phyloP scores from a whole-genome alignment of 1,140 invertebrate genomes.

The Batillaria attramentaria region DNA sequence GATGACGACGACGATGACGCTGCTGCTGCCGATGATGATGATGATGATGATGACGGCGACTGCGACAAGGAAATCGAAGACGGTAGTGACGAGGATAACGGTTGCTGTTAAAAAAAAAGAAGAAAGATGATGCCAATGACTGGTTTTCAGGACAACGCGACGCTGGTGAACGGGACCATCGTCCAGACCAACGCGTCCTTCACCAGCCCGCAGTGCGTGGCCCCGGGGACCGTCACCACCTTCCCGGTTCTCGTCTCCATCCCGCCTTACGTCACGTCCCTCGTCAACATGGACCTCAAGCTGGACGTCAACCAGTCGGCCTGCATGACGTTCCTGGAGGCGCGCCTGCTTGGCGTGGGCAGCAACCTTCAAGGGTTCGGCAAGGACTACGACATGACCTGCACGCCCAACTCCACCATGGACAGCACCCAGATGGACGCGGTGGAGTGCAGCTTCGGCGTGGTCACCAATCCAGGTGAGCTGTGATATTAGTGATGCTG shows the following conservation, averaged over 20 bases:
- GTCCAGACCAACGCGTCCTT: conserved; percentile 38
- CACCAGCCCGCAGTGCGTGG: conserved; percentile 33
- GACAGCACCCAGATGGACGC: conserved; percentile 54
- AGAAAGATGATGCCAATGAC: too few relatives aligned
- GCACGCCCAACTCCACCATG: conserved; percentile 42
- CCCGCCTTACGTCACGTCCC: conserved; percentile 38
- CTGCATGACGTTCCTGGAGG: conserved; percentile 47
- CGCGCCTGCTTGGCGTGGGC: conserved; percentile 48
- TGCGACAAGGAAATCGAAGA: background rate
- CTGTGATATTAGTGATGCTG: background rate
- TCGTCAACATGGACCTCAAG: conserved; percentile 44
- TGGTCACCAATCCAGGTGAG: conserved; percentile 62
- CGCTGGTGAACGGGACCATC: conserved; percentile 33
- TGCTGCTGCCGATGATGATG: too few relatives aligned
- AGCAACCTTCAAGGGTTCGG: conserved; percentile 51
- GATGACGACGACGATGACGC: too few relatives aligned
- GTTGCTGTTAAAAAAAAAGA: too few relatives aligned
- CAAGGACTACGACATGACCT: conserved; percentile 36
- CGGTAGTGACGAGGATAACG: background rate
- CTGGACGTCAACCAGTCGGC: conserved; percentile 45
- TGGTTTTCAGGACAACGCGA: conserved; percentile 26
- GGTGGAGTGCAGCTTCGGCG: conserved; percentile 51
- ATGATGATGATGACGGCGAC: background rate
- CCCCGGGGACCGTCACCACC: conserved; percentile 33
- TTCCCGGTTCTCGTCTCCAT: conserved; percentile 42